phyloP scores from a whole-genome alignment of 2,113 vertebrate species.

The Sturnira hondurensis region DNA sequence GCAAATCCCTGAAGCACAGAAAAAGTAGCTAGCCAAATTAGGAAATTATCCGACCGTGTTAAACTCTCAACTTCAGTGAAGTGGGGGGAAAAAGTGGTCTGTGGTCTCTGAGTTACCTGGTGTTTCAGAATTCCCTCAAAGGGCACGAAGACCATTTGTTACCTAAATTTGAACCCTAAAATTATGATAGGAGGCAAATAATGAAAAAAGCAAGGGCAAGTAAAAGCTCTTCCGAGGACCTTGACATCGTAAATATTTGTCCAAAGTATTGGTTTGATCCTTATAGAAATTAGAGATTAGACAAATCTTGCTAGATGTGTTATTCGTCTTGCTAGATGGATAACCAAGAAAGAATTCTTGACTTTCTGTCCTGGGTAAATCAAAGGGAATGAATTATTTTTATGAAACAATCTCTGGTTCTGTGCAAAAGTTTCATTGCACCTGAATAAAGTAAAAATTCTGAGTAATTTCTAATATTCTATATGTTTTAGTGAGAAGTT shows the following conservation, averaged over 20 bases:
- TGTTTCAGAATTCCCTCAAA: neutral
- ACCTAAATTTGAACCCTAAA: neutral
- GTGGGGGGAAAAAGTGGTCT: neutral
- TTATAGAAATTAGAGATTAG: neutral
- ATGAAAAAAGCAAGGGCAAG: neutral
- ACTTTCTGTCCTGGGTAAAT: neutral
- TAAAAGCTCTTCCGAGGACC: neutral
- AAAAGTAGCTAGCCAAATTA: neutral
- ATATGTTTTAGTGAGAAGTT: slow-evolving; percentile 30
- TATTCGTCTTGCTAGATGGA: neutral
- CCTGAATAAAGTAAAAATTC: slow-evolving; percentile 53
- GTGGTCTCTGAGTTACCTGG: neutral
- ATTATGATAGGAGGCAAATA: neutral
- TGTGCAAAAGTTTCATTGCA: slow-evolving; percentile 21
- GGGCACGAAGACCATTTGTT: neutral
- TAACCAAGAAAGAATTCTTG: neutral
- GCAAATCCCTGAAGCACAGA: neutral
- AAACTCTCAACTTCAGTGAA: neutral
- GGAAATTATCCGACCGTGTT: neutral
- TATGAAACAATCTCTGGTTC: slow-evolving; percentile 43
- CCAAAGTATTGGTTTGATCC: neutral
- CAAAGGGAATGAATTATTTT: slow-evolving; percentile 33
- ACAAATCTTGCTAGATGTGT: neutral
- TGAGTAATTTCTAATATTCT: slow-evolving; percentile 18
- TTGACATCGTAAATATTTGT: neutral